phyloP scores from a whole-genome alignment of 2,888 invertebrate species.

The Sabellastarte sp. region DNA sequence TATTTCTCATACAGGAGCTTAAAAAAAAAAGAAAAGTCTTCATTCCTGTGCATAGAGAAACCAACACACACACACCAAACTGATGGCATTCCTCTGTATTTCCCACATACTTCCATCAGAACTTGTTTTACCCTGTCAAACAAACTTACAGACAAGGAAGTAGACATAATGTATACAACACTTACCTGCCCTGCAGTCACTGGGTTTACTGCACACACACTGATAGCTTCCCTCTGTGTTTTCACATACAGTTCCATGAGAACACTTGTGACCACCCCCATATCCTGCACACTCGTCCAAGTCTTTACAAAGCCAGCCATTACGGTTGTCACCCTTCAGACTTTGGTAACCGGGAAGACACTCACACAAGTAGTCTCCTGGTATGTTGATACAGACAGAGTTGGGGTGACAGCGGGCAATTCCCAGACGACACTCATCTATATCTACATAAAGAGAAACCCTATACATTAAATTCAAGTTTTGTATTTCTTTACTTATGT shows the following conservation, averaged over 20 bases:
- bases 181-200: not conserved
- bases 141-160: no score
- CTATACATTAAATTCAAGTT: no score
- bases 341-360: conserved; percentile 75
- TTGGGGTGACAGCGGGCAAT: conserved; percentile 73
- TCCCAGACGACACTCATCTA: conserved; percentile 78
- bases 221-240: conserved; percentile 78
- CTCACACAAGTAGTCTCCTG: conserved; percentile 64
- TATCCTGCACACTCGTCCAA: conserved; percentile 74
- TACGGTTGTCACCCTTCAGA: conserved; percentile 38
- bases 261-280: conserved; percentile 76
- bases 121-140: no score
- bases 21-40: no score
- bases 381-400: conserved; percentile 79
- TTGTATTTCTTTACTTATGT: no score
- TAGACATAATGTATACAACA: not conserved
- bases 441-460: conserved; percentile 63
- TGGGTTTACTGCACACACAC: conserved; percentile 68
- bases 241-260: conserved; percentile 74
- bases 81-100: no score
- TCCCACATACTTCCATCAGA: no score
- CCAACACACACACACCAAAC: no score
- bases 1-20: no score
- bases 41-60: no score
- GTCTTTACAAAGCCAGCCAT: conserved; percentile 64